Conservation (phyloP, 2,113 vertebrate genomes). For the Nycticryphes semicollaris region DNA sequence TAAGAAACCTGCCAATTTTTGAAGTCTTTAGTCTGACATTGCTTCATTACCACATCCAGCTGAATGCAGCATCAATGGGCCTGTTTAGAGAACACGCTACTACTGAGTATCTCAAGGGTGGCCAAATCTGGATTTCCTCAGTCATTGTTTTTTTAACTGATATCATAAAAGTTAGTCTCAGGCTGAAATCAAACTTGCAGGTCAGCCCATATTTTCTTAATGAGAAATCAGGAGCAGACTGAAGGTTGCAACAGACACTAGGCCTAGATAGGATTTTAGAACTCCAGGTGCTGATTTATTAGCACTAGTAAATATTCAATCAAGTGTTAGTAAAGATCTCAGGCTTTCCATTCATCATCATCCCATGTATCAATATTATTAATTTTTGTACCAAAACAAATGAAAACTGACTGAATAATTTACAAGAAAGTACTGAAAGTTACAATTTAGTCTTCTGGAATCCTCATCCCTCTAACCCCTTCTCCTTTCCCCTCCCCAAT, state of each 20-base stretch:
- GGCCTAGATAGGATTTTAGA: neutral
- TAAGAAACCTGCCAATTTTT: neutral
- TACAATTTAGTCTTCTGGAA: neutral
- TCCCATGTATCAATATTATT: neutral
- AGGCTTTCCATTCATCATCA: neutral
- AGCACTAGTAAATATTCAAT: neutral
- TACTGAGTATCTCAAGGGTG: neutral
- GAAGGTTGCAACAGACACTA: neutral
- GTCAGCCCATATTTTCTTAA: neutral
- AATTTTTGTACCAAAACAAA: neutral
- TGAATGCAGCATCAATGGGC: neutral
- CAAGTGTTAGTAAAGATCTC: neutral
- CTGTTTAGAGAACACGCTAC: neutral
- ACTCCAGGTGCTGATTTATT: neutral
- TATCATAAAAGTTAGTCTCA: neutral
- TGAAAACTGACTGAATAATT: neutral
- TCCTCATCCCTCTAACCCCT: neutral
- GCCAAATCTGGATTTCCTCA: neutral
- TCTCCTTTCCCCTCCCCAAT: neutral
- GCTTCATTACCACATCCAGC: neutral
- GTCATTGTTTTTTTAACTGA: neutral
- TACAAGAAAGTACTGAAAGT: neutral
- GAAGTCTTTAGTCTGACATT: neutral
- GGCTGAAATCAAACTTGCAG: neutral
- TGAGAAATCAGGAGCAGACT: neutral